phyloP scores from a whole-genome alignment of 2,888 invertebrate species.

The Embidobia sp. region DNA sequence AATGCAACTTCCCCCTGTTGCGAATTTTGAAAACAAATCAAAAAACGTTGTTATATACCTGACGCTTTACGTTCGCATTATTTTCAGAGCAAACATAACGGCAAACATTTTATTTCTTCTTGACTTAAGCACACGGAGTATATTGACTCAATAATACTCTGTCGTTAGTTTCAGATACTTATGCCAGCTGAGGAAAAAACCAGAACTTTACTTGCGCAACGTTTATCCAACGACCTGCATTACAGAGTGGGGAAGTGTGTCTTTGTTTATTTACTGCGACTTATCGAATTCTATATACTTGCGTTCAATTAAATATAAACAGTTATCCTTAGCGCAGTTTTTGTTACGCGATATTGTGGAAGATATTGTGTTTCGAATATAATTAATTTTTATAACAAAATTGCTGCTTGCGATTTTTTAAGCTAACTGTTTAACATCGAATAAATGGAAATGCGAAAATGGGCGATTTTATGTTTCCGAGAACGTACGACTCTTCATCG shows the following conservation, averaged over 20 bases:
- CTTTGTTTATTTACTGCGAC: background rate
- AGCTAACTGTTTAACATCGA: no score
- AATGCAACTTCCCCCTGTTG: background rate
- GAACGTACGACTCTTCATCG: no score
- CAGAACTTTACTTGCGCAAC: slow-evolving; percentile 5
- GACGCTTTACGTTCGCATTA: slow-evolving; percentile 28
- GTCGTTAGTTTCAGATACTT: slow-evolving; percentile 43
- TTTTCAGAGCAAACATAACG: slow-evolving; percentile 37
- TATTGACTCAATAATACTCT: slow-evolving; percentile 47
- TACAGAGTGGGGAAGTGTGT: no score
- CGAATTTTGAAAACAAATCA: background rate
- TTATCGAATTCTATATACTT: no score
- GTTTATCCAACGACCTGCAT: slow-evolving; percentile 10
- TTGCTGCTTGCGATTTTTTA: no score
- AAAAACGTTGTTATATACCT: background rate
- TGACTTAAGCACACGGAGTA: slow-evolving; percentile 23
- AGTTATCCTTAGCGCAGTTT: no score
- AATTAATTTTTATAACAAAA: no score
- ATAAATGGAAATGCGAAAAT: no score
- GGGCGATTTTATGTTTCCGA: no score
- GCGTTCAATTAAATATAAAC: no score
- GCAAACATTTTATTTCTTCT: slow-evolving; percentile 34
- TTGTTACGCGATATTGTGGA: no score
- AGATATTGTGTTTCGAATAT: no score
- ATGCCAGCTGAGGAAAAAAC: slow-evolving; percentile 23